phyloP scores from a whole-genome alignment of 2,113 vertebrate genomes.

The Heloderma charlesbogerti region DNA sequence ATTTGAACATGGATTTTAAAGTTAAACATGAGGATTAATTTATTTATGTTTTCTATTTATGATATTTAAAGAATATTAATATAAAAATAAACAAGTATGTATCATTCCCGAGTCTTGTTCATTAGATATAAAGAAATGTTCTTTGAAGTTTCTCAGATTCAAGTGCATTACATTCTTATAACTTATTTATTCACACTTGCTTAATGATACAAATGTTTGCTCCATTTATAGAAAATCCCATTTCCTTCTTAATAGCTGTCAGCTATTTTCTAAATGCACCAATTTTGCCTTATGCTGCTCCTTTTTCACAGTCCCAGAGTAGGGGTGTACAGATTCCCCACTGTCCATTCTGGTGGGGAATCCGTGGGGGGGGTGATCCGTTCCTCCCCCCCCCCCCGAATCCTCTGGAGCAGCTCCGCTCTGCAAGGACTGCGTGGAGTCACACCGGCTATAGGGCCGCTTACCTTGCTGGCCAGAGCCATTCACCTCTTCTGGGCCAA shows the following conservation, averaged over 20 bases:
- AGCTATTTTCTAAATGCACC: not conserved
- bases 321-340: no score
- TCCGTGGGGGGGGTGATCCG: no score
- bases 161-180: not conserved
- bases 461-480: no score
- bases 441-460: no score
- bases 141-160: not conserved
- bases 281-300: no score
- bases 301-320: no score
- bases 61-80: not conserved
- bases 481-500: no score
- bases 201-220: not conserved
- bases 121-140: not conserved
- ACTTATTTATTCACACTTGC: not conserved
- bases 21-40: not conserved
- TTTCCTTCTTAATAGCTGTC: not conserved
- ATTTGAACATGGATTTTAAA: not conserved
- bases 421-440: no score
- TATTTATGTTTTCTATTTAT: not conserved
- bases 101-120: not conserved
- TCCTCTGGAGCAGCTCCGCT: no score
- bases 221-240: not conserved
- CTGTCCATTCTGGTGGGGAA: no score
- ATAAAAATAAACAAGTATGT: slow-evolving; percentile 7
- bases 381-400: no score